Evolutionary conservation across 2,113 vertebrate species (phyloP).

Genomic region (Melanotaenia duboulayi): DNA sequence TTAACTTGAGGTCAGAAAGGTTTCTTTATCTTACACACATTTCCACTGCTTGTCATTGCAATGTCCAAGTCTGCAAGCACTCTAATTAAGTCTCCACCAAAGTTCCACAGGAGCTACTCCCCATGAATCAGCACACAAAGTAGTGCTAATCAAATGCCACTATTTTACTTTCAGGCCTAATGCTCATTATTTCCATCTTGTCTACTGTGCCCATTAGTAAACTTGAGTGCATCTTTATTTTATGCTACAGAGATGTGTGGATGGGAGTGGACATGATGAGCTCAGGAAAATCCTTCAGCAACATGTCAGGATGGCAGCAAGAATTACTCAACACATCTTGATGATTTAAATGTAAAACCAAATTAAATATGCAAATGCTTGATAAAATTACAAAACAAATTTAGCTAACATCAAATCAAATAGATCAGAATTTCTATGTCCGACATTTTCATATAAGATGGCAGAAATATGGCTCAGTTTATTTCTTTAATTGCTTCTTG

Average conservation of each 20-base stretch:
- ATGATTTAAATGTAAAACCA: slow-evolving; percentile 19
- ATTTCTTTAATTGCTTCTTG: slow-evolving; percentile 54
- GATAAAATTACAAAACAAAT: slow-evolving; percentile 14
- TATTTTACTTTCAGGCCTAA: slow-evolving; percentile 56
- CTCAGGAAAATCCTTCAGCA: slow-evolving; percentile 13
- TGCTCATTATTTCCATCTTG: slow-evolving; percentile 62
- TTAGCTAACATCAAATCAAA: slow-evolving; percentile 19
- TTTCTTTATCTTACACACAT: slow-evolving; percentile 73
- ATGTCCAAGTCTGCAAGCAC: slow-evolving; percentile 77
- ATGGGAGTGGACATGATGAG: slow-evolving; percentile 27
- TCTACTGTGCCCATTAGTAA: slow-evolving; percentile 39
- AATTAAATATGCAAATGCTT: slow-evolving; percentile 20
- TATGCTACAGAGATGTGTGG: slow-evolving; percentile 31
- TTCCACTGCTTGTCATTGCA: slow-evolving; percentile 78
- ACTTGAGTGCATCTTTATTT: slow-evolving; percentile 41
- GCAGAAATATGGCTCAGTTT: slow-evolving; percentile 67
- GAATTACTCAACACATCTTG: neutral
- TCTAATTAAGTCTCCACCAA: slow-evolving; percentile 77
- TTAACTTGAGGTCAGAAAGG: slow-evolving; percentile 78
- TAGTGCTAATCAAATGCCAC: slow-evolving; percentile 71
- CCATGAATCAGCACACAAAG: slow-evolving; percentile 77
- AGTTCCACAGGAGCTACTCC: slow-evolving; percentile 53
- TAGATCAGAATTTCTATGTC: neutral
- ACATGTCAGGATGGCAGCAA: slow-evolving; percentile 20
- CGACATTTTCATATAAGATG: slow-evolving; percentile 45